phyloP scores from a whole-genome alignment of 2,888 invertebrate species.

The Protophormia terraenovae region DNA sequence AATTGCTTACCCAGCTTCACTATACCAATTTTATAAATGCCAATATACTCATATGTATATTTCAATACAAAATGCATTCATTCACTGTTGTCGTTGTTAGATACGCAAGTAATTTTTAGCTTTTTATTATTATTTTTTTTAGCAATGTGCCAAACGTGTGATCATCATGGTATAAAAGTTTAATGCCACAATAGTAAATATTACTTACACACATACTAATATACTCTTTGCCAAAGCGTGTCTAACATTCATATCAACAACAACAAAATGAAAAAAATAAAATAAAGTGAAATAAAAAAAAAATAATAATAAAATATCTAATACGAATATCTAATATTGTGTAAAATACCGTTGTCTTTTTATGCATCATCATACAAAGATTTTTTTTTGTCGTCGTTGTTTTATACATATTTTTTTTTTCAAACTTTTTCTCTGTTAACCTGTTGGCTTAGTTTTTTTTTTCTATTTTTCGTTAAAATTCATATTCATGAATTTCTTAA shows the following conservation, averaged over 20 bases:
- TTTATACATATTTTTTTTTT: conserved; percentile 13
- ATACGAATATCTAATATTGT: conserved; percentile 21
- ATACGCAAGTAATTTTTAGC: neutral
- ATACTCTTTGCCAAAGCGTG: conserved; percentile 46
- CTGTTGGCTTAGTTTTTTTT: conserved; percentile 68
- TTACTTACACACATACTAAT: no score
- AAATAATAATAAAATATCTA: conserved; percentile 3
- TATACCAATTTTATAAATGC: neutral
- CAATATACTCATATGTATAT: neutral
- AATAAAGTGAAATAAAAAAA: neutral
- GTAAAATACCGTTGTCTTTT: conserved; percentile 45
- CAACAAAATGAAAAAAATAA: neutral
- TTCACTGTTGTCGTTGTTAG: neutral
- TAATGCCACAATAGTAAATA: conserved; percentile 6
- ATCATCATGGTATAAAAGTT: conserved; percentile 10
- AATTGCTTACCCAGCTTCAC: neutral
- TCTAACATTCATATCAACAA: conserved; percentile 30
- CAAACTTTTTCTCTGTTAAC: conserved; percentile 63
- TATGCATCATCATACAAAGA: conserved; percentile 40
- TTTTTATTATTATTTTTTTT: neutral
- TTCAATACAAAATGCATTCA: neutral
- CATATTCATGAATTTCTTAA: conserved; percentile 43
- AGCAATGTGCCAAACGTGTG: conserved; percentile 38
- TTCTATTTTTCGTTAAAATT: conserved; percentile 28
- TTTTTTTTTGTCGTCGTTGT: neutral